Percentiles rank a stretch among this genome's conserved stretches.
Conservation (phyloP, 2,797 vertebrate genomes). For the Emydoidea blandingii region DNA sequence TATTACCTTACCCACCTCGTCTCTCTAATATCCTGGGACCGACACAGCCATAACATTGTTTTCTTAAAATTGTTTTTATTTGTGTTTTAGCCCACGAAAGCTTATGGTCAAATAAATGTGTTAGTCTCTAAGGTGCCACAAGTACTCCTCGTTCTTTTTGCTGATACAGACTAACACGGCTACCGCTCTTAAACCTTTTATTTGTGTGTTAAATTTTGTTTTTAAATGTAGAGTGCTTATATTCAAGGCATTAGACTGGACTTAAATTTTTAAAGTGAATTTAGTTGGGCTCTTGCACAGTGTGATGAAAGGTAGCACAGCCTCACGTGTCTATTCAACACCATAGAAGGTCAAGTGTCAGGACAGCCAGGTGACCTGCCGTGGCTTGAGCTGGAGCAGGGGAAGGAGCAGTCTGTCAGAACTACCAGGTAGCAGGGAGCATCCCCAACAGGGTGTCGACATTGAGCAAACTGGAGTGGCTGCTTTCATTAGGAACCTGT, state of each 20-base stretch:
- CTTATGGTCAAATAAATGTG: too few species aligned
- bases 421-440: not conserved
- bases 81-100: too few species aligned
- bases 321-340: not conserved
- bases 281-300: not conserved
- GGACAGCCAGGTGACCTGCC: not conserved
- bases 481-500: not conserved
- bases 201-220: not conserved
- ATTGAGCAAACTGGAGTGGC: not conserved
- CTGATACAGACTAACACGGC: too few species aligned
- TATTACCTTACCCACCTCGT: not conserved
- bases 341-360: not conserved
- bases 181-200: too few species aligned
- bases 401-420: not conserved
- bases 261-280: not conserved
- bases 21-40: not conserved
- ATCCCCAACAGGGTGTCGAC: not conserved
- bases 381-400: not conserved
- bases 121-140: too few species aligned
- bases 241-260: rapidly evolving
- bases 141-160: too few species aligned
- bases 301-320: not conserved
- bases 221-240: not conserved
- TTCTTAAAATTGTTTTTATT: too few species aligned
- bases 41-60: too few species aligned